Base-by-base conservation (phyloP, 1,140 invertebrate species). In the Drosophila fuyamai region DNA sequence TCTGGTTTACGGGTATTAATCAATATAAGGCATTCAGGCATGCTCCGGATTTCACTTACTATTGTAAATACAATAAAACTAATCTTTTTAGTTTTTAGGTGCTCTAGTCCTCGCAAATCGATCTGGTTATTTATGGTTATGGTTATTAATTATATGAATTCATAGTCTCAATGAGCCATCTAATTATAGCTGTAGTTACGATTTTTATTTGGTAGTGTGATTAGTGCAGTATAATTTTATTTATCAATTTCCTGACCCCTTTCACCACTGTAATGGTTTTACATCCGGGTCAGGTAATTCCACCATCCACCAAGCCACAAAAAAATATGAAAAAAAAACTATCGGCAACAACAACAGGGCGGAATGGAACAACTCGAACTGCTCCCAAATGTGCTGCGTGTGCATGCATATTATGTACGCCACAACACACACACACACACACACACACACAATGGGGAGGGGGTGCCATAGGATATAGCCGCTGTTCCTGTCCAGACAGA, bases 331-430 rank as follows among this genome's bases (percentile, higher is more conserved):
- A 14, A 47, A 36, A 35, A 51, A 23, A 46, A 29, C 36, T 40
- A 48, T 14, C 35, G 23, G 23, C n/a, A 32, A 51, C 48, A 51
- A 35, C 27, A 35, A 32, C 29, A 32, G 54, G 50, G 66, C 61
- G 58, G 70, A 56, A 58, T 59, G 40, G 12, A 38, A 55, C 73
- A 57, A 48, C 63, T 75, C 65, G 58, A 85, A 81, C 75, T 76
- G 58, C 79, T 82, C 79, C 82, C 82, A 82, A 88, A 85, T 82
- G 82, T 76, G 65, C 82, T 85, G 82, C 75, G 82, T 81, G 82
- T 81, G 79, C 75, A 81, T 86, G 81, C 81, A 84, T 80, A 81
- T 78, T 80, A 74, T 70, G 65, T 53, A 74, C 59, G 46, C 23
- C 13, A 18, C 44, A 32, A 5, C 13, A 40, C 13, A 40, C 38